Conservation (phyloP, 1,140 invertebrate genomes). For the Atta colombica region DNA sequence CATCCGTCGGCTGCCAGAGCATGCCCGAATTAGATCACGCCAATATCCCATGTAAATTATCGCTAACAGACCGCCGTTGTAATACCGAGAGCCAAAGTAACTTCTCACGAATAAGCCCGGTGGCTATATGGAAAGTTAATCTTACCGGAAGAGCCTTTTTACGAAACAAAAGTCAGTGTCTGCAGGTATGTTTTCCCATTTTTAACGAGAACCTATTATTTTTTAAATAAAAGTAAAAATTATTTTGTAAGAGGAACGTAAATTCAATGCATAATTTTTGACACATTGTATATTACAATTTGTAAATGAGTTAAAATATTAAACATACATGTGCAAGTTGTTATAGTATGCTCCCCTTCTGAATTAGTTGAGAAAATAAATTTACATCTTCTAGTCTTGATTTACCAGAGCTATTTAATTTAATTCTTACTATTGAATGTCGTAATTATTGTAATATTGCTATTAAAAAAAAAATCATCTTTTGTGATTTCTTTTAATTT, state of each 20-base stretch:
- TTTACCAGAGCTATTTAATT: constrained; percentile 1
- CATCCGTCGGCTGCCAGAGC: constrained; percentile 56
- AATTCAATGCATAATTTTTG: not conserved
- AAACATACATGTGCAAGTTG: not conserved
- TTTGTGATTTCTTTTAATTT: not conserved
- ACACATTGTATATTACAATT: constrained; percentile 9
- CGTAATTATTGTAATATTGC: not conserved
- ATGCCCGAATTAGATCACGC: constrained; percentile 72
- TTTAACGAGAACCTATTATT: not conserved
- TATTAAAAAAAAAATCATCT: not conserved
- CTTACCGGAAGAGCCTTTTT: not conserved
- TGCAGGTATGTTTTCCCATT: not conserved
- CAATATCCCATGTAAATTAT: constrained; percentile 74
- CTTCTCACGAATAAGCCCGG: not conserved
- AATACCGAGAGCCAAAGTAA: constrained; percentile 33
- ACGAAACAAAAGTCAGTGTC: not conserved
- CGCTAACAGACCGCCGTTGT: constrained; percentile 61
- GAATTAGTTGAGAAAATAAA: not conserved
- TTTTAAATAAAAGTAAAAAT: not conserved
- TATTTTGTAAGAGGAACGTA: not conserved
- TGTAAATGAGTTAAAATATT: not conserved
- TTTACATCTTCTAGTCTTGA: not conserved
- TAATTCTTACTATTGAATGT: not conserved
- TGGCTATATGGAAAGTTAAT: constrained; percentile 13
- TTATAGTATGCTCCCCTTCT: not conserved